These are phyloP conservation scores for Leuciscus idus DNA, from an alignment of 2,113 vertebrate genomes.

Conservation along the genomic window DNA sequence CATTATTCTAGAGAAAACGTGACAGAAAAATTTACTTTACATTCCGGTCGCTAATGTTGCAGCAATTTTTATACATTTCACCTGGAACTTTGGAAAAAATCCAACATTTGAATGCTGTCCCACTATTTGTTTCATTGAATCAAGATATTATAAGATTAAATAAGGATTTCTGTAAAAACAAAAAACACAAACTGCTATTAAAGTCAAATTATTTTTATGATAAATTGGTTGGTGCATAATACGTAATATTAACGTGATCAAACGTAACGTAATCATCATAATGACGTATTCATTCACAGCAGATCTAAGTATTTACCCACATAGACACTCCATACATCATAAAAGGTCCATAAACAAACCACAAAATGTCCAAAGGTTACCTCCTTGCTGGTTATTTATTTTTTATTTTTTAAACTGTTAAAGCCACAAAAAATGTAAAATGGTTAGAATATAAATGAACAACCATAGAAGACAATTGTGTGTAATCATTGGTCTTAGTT, in stretches of 20 bases:
- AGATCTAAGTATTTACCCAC: neutral
- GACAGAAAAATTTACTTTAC: neutral
- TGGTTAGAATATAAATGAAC: neutral
- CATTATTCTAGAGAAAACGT: neutral
- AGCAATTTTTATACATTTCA: neutral
- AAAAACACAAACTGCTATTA: neutral
- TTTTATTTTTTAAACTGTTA: neutral
- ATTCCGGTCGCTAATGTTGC: neutral
- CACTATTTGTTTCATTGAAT: neutral
- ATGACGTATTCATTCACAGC: neutral
- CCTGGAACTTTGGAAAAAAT: neutral
- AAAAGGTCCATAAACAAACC: neutral
- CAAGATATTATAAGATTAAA: neutral
- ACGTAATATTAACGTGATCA: too few relatives aligned
- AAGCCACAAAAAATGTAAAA: neutral
- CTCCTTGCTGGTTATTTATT: neutral
- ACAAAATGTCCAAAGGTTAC: neutral
- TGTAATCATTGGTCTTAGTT: neutral
- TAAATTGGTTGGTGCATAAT: neutral
- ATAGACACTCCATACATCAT: neutral
- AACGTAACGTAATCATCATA: too few relatives aligned
- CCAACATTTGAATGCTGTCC: neutral
- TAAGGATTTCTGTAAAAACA: neutral
- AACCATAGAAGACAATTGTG: neutral
- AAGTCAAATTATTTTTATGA: neutral